A percentile compares a stretch with the other conserved stretches of the same genome.
Evolutionary conservation across 2,113 vertebrate genomes (phyloP).

Genomic region (Neofelis nebulosa): DNA sequence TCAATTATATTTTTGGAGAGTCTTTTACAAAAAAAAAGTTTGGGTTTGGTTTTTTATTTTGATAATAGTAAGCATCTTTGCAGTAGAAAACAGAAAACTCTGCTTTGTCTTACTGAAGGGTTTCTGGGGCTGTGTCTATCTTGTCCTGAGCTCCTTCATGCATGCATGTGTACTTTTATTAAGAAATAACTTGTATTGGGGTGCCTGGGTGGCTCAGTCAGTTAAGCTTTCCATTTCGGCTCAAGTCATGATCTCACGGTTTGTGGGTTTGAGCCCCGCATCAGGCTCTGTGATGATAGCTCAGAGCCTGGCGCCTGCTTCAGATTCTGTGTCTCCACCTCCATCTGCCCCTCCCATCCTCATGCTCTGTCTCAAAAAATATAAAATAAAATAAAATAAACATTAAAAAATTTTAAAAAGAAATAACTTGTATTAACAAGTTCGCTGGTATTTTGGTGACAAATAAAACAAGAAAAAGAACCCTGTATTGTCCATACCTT

Average conservation of each 20-base stretch:
- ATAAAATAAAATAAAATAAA: neutral
- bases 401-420: neutral
- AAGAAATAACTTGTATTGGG: neutral
- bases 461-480: constrained; percentile 28
- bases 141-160: neutral
- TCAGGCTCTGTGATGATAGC: too few relatives aligned
- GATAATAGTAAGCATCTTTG: neutral
- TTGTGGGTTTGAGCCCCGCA: too few relatives aligned
- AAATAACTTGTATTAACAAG: neutral
- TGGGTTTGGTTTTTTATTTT: neutral
- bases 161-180: neutral
- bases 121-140: neutral
- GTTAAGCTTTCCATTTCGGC: neutral
- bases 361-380: too few relatives aligned
- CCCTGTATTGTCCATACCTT: neutral
- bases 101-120: neutral
- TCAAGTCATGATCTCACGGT: neutral
- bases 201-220: too few relatives aligned
- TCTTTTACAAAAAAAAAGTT: neutral
- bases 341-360: neutral
- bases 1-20: neutral
- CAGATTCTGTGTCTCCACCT: neutral
- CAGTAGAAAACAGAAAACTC: neutral
- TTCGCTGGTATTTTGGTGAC: neutral
- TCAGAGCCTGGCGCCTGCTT: too few relatives aligned